phyloP scores from a whole-genome alignment of 2,797 vertebrate species.

The Amphiprion clarkii region DNA sequence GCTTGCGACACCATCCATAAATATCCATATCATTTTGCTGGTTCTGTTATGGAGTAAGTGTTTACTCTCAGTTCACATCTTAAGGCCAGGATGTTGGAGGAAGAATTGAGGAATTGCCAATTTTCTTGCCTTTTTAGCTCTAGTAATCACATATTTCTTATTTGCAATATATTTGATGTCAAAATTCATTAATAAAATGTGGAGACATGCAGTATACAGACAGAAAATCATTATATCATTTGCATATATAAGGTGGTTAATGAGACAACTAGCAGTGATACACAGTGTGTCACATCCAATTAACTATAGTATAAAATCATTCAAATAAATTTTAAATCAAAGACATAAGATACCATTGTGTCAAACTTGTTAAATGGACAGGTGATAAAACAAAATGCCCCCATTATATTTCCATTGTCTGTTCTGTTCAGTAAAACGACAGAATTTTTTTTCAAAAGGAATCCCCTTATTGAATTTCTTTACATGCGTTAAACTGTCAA shows the following conservation, averaged over 20 bases:
- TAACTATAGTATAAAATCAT: too few species aligned
- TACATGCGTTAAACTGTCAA: too few species aligned
- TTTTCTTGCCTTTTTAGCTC: neutral
- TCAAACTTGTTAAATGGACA: too few species aligned
- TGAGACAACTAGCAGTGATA: too few species aligned
- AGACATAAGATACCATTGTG: too few species aligned
- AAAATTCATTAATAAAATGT: neutral
- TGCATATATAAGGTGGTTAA: neutral
- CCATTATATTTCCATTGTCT: too few species aligned
- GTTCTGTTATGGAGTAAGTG: conserved; percentile 4
- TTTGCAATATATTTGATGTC: neutral
- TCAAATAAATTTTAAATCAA: too few species aligned
- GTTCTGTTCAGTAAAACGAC: too few species aligned
- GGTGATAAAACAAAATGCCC: too few species aligned
- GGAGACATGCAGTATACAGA: neutral
- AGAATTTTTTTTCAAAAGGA: too few species aligned
- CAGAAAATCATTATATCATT: neutral
- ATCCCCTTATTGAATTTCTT: too few species aligned
- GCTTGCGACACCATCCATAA: neutral
- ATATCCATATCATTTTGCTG: neutral
- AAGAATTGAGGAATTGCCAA: neutral
- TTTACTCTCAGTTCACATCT: neutral
- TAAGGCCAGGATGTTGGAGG: neutral
- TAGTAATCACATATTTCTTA: neutral
- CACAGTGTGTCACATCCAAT: too few species aligned